Evolutionary conservation across 2,888 invertebrate genomes (phyloP).

Genomic region (Luffia ferchaultella): DNA sequence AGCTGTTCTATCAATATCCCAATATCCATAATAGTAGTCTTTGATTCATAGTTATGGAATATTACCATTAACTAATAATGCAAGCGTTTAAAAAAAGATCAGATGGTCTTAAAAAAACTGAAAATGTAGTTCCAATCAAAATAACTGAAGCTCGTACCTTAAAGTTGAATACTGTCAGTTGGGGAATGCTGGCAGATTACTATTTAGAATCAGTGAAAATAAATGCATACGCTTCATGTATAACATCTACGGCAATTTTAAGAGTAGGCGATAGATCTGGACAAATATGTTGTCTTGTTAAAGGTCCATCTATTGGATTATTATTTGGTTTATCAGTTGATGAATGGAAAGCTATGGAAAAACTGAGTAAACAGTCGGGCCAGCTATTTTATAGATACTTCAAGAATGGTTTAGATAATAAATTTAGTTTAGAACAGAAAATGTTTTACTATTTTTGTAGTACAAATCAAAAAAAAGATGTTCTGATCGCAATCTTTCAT

Average conservation of each 20-base stretch:
- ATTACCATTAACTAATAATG: too few species aligned
- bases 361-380: slow-evolving; percentile 29
- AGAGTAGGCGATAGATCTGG: slow-evolving; percentile 44
- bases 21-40: too few species aligned
- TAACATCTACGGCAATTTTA: slow-evolving; percentile 35
- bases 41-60: too few species aligned
- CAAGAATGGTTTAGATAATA: slow-evolving; percentile 40
- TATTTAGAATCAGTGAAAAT: slow-evolving; percentile 53
- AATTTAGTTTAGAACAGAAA: slow-evolving; percentile 39
- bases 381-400: slow-evolving; percentile 55
- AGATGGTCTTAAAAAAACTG: too few species aligned
- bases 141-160: slow-evolving; percentile 35
- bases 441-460: slow-evolving; percentile 54
- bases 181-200: slow-evolving; percentile 47
- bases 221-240: slow-evolving; percentile 25
- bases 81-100: too few species aligned
- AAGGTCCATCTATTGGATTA: slow-evolving; percentile 33
- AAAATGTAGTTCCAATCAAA: slow-evolving; percentile 25
- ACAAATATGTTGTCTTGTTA: slow-evolving; percentile 39
- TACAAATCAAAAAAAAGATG: slow-evolving; percentile 33
- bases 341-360: slow-evolving; percentile 47
- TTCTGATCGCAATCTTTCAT: slow-evolving; percentile 35
- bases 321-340: slow-evolving; percentile 37
- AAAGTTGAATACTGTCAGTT: slow-evolving; percentile 31
- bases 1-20: too few species aligned